A percentile compares a stretch with the other conserved stretches of the same genome.
These are phyloP conservation scores for Pipistrellus nathusii DNA, from an alignment of 2,797 vertebrate genomes.

Conservation along the genomic window DNA sequence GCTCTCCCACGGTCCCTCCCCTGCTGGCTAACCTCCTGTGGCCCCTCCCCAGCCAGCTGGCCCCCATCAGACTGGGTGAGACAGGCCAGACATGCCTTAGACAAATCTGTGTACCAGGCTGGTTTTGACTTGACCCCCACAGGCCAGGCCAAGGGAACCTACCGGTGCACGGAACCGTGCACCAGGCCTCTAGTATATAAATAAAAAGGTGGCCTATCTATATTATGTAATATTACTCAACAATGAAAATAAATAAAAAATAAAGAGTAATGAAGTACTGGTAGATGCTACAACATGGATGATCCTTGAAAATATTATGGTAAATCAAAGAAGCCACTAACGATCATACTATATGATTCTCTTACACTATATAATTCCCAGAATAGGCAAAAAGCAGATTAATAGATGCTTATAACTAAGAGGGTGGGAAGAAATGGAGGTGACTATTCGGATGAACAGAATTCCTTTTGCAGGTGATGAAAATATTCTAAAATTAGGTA, in stretches of 20 bases:
- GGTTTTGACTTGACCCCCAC: too few relatives aligned
- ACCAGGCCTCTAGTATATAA: not conserved
- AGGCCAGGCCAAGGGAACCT: too few relatives aligned
- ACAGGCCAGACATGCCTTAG: too few relatives aligned
- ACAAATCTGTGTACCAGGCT: too few relatives aligned
- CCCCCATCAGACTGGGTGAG: too few relatives aligned
- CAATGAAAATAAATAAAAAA: not conserved
- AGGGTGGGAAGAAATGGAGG: not conserved
- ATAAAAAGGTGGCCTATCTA: not conserved
- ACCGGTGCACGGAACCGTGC: too few relatives aligned
- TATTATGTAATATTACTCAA: not conserved
- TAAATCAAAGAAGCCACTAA: slow-evolving; percentile 30
- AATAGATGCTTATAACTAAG: not conserved
- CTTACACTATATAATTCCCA: not conserved
- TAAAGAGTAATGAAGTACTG: not conserved
- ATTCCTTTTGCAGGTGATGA: not conserved
- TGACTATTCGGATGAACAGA: not conserved
- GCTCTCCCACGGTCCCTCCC: too few relatives aligned
- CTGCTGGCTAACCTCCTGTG: too few relatives aligned
- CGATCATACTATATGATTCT: not conserved
- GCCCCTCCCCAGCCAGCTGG: too few relatives aligned
- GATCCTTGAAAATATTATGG: not conserved
- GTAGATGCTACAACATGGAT: not conserved
- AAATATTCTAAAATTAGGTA: not conserved
- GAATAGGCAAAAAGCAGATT: not conserved